phyloP scores from a whole-genome alignment of 2,113 vertebrate genomes.

The Sprattus sprattus region DNA sequence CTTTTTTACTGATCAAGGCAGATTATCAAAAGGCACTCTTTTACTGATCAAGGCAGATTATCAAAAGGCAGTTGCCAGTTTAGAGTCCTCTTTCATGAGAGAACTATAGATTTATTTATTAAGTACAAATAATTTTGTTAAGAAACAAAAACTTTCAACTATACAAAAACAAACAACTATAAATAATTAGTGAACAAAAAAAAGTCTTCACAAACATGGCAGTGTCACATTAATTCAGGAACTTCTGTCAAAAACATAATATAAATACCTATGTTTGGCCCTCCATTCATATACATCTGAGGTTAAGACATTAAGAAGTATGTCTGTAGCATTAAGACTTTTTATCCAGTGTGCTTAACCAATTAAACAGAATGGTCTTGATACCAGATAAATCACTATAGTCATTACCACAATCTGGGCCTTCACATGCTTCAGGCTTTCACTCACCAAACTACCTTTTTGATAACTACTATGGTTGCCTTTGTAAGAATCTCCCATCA shows the following conservation, averaged over 20 bases:
- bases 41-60: constrained; percentile 39
- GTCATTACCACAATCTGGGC: background rate
- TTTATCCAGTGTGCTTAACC: background rate
- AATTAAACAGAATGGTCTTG: background rate
- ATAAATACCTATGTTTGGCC: background rate
- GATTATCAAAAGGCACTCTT: constrained; percentile 37
- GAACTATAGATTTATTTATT: constrained; percentile 46
- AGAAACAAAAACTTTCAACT: constrained; percentile 44
- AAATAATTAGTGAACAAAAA: constrained; percentile 37
- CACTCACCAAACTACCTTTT: background rate
- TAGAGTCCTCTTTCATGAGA: constrained; percentile 40
- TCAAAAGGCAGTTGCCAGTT: constrained; percentile 55
- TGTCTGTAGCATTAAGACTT: background rate
- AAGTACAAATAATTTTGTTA: constrained; percentile 40
- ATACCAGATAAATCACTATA: background rate
- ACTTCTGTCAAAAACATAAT: constrained; percentile 40
- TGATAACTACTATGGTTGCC: background rate
- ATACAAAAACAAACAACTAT: constrained; percentile 45
- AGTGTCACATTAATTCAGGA: constrained; percentile 56
- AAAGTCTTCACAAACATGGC: constrained; percentile 48
- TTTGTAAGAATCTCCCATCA: background rate
- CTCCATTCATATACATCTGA: background rate
- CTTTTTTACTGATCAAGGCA: too few species aligned
- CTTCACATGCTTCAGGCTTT: background rate
- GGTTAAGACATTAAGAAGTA: background rate